Base-by-base conservation (phyloP, 2,888 invertebrate genomes). In the Leptura quadrifasciata region DNA sequence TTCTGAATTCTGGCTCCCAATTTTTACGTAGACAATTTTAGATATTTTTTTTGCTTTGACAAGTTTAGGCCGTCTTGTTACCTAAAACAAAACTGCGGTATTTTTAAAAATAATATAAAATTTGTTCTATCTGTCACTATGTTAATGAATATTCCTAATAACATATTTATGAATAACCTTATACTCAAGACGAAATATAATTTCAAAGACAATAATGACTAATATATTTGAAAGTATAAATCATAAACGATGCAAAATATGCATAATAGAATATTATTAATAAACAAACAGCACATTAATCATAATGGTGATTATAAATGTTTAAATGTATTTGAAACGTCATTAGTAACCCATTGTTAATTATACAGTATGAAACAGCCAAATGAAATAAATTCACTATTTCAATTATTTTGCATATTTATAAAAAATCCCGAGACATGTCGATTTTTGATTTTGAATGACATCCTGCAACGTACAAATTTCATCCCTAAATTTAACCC, bases 1-100 rank as follows among this genome's bases (percentile, higher is more conserved):
- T 75, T 73, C 57, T 64, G 27, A 61, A 61, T 75, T 72, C 60
- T 67, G 63, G 55, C 47, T 24, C 58, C 58, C 35, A 69, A 69
- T 39, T 57, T 58, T 58, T 69, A 58, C 57, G 57, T 31, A 58
- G 47, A 55, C 17, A 47, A 35, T 47, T 31, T 69, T 27, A 57
- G n/a, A n/a, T 39, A n/a, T 58, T 69, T 69, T 69, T n/a, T 35
- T n/a, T 35, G 31, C n/a, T n/a, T n/a, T n/a, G n/a, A n/a, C 63
- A 63, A n/a, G 18, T 63, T 63, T 12, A 18, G 18, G 1, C 20
- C 18, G 39, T 35, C 63, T 20, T 9, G 63, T 61, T 61, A 61
- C 2, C 58, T 24, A 58, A 58, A 58, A 58, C 5, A 39, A 39
- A 39, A 39, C 39, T 39, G 39, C 12, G 1, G 1, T 12, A 0